phyloP scores from a whole-genome alignment of 1,140 invertebrate species.

The Thalassaphorura encarpata region DNA sequence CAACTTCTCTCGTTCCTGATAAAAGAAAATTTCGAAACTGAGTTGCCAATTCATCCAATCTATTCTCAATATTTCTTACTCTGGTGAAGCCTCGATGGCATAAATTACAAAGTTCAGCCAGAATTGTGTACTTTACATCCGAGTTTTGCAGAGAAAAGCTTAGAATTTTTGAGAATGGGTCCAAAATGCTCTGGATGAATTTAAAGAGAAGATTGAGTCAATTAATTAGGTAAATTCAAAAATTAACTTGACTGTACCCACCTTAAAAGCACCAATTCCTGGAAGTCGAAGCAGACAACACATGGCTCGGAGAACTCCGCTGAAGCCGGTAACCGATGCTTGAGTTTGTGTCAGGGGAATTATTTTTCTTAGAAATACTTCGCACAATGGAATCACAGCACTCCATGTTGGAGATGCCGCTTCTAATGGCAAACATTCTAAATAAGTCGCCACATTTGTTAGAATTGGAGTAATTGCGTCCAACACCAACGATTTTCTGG shows the following conservation, averaged over 20 bases:
- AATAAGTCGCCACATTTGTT: slow-evolving; percentile 82
- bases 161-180: slow-evolving; percentile 92
- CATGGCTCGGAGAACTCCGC: slow-evolving; percentile 72
- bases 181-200: slow-evolving; percentile 58
- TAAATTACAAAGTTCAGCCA: slow-evolving; percentile 80
- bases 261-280: slow-evolving; percentile 66
- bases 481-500: slow-evolving; percentile 70
- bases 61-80: slow-evolving; percentile 39
- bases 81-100: slow-evolving; percentile 77
- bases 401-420: slow-evolving; percentile 57
- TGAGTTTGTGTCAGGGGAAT: slow-evolving; percentile 51
- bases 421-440: slow-evolving; percentile 83
- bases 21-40: background rate
- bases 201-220: too few relatives aligned
- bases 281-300: slow-evolving; percentile 74
- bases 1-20: slow-evolving; percentile 82
- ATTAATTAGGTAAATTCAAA: slow-evolving; percentile 1
- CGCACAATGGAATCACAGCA: slow-evolving; percentile 67
- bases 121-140: slow-evolving; percentile 66
- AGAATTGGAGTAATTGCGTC: slow-evolving; percentile 65
- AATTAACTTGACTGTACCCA: slow-evolving; percentile 39
- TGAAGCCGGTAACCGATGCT: slow-evolving; percentile 59
- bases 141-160: slow-evolving; percentile 82
- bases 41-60: background rate
- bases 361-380: slow-evolving; percentile 62